These are phyloP conservation scores for Chaenogobius annularis DNA, from an alignment of 2,113 vertebrate species.

Conservation along the genomic window DNA sequence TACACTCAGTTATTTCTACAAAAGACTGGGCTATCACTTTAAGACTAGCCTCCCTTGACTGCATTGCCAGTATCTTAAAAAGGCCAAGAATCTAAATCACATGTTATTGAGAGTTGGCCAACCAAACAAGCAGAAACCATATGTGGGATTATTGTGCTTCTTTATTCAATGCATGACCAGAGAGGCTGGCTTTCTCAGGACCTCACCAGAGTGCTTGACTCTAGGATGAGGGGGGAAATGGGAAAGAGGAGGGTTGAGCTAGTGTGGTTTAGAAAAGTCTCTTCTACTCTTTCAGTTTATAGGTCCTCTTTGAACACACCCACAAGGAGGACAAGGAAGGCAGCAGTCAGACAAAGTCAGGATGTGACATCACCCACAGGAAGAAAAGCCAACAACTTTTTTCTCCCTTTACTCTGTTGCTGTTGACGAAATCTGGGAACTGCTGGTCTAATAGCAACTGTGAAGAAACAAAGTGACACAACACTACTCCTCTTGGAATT, in stretches of 20 bases:
- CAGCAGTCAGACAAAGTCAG: conserved; percentile 80
- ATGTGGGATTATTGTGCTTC: conserved; percentile 56
- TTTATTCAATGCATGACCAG: conserved; percentile 50
- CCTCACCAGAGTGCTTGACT: conserved; percentile 51
- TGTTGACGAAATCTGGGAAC: conserved; percentile 52
- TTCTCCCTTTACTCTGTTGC: conserved; percentile 42
- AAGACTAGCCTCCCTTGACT: neutral
- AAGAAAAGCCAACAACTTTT: conserved; percentile 77
- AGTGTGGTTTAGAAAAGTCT: conserved; percentile 36
- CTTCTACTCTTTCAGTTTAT: conserved; percentile 62
- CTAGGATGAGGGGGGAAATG: conserved; percentile 33
- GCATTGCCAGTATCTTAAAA: conserved; percentile 45
- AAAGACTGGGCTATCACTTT: neutral
- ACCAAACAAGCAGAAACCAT: conserved; percentile 57
- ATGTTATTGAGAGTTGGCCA: conserved; percentile 47
- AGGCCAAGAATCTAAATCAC: conserved; percentile 66
- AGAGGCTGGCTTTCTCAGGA: conserved; percentile 62
- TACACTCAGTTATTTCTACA: neutral
- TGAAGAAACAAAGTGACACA: neutral
- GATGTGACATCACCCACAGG: conserved; percentile 88
- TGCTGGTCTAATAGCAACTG: conserved; percentile 36
- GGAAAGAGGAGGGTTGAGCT: conserved; percentile 34
- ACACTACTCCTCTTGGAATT: neutral
- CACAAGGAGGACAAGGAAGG: conserved; percentile 39
- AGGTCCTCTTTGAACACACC: conserved; percentile 59